Evolutionary conservation across 2,888 invertebrate genomes (phyloP), one percentile per base, ranked within the genome.

Genomic region (Clepsis dumicolana): DNA sequence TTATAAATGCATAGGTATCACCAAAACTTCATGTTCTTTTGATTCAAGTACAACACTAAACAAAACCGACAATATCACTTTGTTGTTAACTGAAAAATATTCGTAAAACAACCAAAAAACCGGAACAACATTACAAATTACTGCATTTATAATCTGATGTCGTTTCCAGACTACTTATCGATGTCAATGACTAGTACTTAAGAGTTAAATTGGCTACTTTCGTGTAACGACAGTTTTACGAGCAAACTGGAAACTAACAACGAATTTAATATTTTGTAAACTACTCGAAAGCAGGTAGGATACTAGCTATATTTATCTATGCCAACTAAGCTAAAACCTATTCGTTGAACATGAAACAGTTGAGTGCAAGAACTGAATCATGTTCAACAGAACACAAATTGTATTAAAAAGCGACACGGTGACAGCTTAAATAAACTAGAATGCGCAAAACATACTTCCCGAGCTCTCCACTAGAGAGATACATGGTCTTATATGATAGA

Each of bases 401-500:
- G 77, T 79, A 80, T 81, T 41, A 60, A 65, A 57, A 68, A 68
- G 68, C 68, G 59, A 68, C 68, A 67, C 57, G 56, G 53, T 61
- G 35, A 67, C 25, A 56, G 66, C 66, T 67, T 56, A 57, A 76
- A 74, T 72, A 77, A 76, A 75, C 66, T 74, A 77, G 74, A 70
- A 73, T 72, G 77, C 76, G 81, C 81, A 83, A 82, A 82, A 82
- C 72, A 80, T 81, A 81, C 93, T 93, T 94, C 93, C 92, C 87
- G 93, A 93, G 93, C 91, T 93, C 93, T 93, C 92, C 93, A 94
- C 93, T 86, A 89, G 91, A 91, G 93, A 93, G 93, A 81, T 85
- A 87, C 75, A 82, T 80, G 76, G 84, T 77, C 66, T 70, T 69
- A 70, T 79, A 85, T 80, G 77, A 80, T 79, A 78, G 3, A 80